phyloP scores from a whole-genome alignment of 1,140 invertebrate species.

The Drosophila bifasciata region DNA sequence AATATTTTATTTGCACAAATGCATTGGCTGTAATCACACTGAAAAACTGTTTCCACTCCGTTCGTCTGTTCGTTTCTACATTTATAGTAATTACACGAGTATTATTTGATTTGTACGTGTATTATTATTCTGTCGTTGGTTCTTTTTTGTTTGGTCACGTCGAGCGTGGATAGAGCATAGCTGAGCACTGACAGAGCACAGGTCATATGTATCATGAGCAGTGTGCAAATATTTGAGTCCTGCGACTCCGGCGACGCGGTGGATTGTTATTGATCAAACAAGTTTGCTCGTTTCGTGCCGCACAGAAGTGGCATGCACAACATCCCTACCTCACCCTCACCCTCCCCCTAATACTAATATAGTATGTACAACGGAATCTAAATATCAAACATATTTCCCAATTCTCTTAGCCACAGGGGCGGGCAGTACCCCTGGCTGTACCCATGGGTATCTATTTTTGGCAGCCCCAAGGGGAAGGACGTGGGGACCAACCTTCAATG shows the following conservation, averaged over 20 bases:
- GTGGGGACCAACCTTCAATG: slow-evolving; percentile 40
- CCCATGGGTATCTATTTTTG: slow-evolving; percentile 57
- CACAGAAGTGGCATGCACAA: slow-evolving; percentile 59
- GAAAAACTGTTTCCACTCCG: no score
- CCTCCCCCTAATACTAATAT: slow-evolving; percentile 44
- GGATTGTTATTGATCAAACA: slow-evolving; percentile 74
- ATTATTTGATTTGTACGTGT: slow-evolving; percentile 26
- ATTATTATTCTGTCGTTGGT: not conserved
- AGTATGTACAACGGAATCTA: slow-evolving; percentile 48
- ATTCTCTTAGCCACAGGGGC: slow-evolving; percentile 24
- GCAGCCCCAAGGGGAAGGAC: slow-evolving; percentile 43
- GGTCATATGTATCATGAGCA: slow-evolving; percentile 22
- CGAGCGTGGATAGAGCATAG: slow-evolving; percentile 49
- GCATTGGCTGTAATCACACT: slow-evolving; percentile 12
- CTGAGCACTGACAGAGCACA: slow-evolving; percentile 54
- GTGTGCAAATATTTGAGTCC: slow-evolving; percentile 57
- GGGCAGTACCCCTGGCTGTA: no score
- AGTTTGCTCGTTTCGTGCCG: slow-evolving; percentile 54
- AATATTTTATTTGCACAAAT: slow-evolving; percentile 39
- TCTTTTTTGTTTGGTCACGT: slow-evolving; percentile 48
- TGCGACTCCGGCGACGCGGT: not conserved
- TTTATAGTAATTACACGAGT: not conserved
- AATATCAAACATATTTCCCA: slow-evolving; percentile 40
- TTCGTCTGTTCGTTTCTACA: no score
- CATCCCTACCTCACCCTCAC: slow-evolving; percentile 13